phyloP scores from a whole-genome alignment of 2,888 invertebrate species.

The Diarsia rubi region DNA sequence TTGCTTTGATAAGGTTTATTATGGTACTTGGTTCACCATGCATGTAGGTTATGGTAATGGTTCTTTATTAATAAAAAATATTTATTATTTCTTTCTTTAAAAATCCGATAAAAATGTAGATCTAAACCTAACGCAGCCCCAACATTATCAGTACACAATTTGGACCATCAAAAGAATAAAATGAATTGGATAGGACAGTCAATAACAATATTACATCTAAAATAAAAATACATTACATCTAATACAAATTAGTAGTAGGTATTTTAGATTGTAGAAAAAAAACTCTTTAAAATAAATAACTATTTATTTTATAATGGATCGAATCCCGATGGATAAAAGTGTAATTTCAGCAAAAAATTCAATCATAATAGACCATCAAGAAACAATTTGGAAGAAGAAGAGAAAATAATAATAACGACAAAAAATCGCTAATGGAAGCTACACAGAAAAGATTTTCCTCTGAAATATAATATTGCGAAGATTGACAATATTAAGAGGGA shows the following conservation, averaged over 20 bases:
- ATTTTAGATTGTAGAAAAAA: neutral
- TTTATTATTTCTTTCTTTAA: neutral
- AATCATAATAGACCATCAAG: conserved; percentile 7
- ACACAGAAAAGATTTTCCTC: conserved; percentile 18
- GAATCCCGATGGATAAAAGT: neutral
- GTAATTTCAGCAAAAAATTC: neutral
- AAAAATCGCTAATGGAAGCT: neutral
- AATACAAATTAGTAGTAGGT: neutral
- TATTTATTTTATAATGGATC: no score
- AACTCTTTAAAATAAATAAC: neutral
- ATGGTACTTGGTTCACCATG: neutral
- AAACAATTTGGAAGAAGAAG: neutral
- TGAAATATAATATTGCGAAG: neutral
- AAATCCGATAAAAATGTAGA: no score
- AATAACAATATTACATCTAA: no score
- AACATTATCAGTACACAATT: neutral
- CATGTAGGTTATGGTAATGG: neutral
- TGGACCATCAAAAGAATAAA: neutral
- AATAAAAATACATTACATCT: no score
- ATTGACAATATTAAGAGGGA: neutral
- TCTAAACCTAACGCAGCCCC: neutral
- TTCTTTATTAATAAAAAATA: neutral
- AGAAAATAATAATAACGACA: conserved; percentile 5
- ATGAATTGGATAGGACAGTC: neutral
- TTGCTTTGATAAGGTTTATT: neutral